These are phyloP conservation scores for Acanthochromis polyacanthus DNA, from an alignment of 2,113 vertebrate species.

Conservation along the genomic window DNA sequence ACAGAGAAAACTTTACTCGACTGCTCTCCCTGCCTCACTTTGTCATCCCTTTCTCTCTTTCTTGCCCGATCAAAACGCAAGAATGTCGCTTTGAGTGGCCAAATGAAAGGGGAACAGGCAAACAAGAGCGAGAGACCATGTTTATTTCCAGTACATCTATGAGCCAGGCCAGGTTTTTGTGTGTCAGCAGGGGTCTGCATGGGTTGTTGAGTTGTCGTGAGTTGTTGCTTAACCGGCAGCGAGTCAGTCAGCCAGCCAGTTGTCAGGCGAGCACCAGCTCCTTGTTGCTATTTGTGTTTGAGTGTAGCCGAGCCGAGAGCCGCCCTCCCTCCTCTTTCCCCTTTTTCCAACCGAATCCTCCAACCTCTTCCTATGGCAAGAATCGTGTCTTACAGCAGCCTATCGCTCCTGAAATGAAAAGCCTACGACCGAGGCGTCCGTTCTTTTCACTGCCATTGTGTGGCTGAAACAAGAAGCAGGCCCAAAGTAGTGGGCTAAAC, in stretches of 20 bases:
- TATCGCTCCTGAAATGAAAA: conserved; percentile 72
- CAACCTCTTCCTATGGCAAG: conserved; percentile 71
- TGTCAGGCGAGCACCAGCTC: conserved; percentile 70
- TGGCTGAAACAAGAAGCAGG: conserved; percentile 74
- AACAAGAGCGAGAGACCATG: conserved; percentile 66
- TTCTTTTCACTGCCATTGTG: conserved; percentile 60
- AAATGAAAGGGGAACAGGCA: conserved; percentile 71
- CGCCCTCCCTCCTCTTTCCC: conserved; percentile 49
- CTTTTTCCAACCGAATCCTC: conserved; percentile 49
- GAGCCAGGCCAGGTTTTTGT: conserved; percentile 64
- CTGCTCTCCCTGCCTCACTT: conserved; percentile 63
- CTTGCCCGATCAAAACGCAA: conserved; percentile 73
- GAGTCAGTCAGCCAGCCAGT: conserved; percentile 62
- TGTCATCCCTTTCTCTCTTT: conserved; percentile 67
- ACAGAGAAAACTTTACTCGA: conserved; percentile 67
- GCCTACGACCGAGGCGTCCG: conserved; percentile 61
- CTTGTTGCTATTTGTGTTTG: conserved; percentile 80
- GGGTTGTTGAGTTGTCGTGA: conserved; percentile 73
- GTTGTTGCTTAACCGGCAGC: conserved; percentile 69
- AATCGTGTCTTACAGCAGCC: conserved; percentile 66
- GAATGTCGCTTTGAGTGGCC: conserved; percentile 75
- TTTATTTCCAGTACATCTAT: conserved; percentile 67
- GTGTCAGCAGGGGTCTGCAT: conserved; percentile 72
- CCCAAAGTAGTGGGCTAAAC: conserved; percentile 73
- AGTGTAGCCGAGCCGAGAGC: conserved; percentile 63